phyloP scores from a whole-genome alignment of 2,113 vertebrate species.

The Tenebrosternarchus preto region DNA sequence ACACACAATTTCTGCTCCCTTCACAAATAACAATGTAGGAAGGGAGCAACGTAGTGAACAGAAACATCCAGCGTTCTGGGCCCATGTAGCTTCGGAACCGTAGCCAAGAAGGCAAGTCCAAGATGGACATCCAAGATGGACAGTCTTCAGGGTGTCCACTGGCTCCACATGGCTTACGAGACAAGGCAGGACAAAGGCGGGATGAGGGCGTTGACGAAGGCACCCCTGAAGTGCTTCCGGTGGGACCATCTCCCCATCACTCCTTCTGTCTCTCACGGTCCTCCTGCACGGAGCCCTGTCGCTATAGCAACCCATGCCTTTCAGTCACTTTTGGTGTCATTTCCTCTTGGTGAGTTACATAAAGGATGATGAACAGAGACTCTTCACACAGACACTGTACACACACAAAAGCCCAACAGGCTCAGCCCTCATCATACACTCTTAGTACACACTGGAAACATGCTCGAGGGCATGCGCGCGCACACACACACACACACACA shows the following conservation, averaged over 20 bases:
- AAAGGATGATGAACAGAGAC: slow-evolving; percentile 44
- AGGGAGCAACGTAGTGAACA: not conserved
- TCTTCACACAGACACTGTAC: slow-evolving; percentile 39
- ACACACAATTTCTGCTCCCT: not conserved
- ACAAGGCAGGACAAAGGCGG: too few relatives aligned
- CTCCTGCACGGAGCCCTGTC: slow-evolving; percentile 53
- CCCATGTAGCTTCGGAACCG: not conserved
- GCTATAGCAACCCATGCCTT: slow-evolving; percentile 68
- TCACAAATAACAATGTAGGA: not conserved
- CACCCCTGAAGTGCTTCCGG: not conserved
- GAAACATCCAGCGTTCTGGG: not conserved
- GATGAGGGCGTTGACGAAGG: too few relatives aligned
- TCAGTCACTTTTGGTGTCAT: slow-evolving; percentile 57
- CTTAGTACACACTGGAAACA: not conserved
- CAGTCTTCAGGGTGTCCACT: too few relatives aligned
- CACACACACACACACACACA: too few relatives aligned
- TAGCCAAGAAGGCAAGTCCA: not conserved
- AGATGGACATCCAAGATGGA: too few relatives aligned
- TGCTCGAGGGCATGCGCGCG: too few relatives aligned
- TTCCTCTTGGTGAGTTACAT: slow-evolving; percentile 57
- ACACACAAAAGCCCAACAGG: not conserved
- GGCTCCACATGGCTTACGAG: too few relatives aligned
- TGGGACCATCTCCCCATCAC: not conserved
- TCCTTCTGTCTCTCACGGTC: slow-evolving; percentile 25
- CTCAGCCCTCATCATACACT: too few relatives aligned